A percentile compares a stretch with the other conserved stretches of the same genome.
Evolutionary conservation across 2,113 vertebrate species (phyloP).

Genomic region (Pyrgilauda ruficollis): DNA sequence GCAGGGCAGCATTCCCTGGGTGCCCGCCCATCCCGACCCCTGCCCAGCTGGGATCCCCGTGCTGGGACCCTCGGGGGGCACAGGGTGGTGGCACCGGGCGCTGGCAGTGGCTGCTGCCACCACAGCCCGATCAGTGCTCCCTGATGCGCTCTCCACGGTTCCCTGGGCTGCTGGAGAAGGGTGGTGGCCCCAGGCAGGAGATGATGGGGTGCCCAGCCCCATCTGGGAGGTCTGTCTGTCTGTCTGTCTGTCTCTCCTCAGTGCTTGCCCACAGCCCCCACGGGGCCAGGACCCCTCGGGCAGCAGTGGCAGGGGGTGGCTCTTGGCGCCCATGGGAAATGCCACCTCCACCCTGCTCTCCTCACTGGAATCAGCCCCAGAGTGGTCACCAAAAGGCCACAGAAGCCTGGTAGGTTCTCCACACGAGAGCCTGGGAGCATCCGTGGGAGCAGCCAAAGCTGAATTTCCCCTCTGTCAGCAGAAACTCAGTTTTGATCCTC

Average conservation of each 20-base stretch:
- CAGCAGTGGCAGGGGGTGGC: not conserved
- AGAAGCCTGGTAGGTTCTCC: not conserved
- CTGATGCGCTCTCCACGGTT: rapidly evolving
- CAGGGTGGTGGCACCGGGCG: rapidly evolving
- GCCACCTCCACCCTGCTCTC: not conserved
- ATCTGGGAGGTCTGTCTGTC: not conserved
- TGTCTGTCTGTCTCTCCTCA: not conserved
- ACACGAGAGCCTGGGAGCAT: rapidly evolving
- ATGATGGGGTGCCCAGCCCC: not conserved
- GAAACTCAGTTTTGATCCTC: not conserved
- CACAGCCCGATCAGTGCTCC: rapidly evolving
- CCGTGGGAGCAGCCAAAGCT: not conserved
- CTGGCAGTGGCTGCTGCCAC: rapidly evolving
- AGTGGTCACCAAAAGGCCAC: rapidly evolving
- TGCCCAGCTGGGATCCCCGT: not conserved
- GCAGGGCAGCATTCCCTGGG: not conserved
- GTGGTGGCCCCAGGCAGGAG: too few species aligned
- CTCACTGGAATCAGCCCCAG: not conserved
- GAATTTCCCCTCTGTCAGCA: not conserved
- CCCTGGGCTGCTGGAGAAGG: rapidly evolving
- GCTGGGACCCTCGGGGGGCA: rapidly evolving
- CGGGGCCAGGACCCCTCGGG: rapidly evolving
- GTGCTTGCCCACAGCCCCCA: not conserved
- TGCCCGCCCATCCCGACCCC: not conserved
- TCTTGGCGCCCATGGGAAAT: rapidly evolving